phyloP scores from a whole-genome alignment of 2,888 invertebrate genomes.

The Scaptodrosophila latifasciaeformis region DNA sequence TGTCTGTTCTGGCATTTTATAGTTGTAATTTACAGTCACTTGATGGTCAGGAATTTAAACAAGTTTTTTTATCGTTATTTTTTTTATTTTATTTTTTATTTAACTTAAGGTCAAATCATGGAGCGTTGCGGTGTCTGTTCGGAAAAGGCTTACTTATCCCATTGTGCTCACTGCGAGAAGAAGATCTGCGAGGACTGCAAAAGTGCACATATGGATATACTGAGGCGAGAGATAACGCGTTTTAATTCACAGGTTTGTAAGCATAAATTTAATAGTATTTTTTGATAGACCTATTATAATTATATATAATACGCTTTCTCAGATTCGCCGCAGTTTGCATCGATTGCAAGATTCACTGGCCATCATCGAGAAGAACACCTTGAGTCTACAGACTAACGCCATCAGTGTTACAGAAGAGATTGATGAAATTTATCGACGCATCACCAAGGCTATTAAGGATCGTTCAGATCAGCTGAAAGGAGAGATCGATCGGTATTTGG shows the following conservation, averaged over 20 bases:
- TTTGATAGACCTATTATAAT: no score
- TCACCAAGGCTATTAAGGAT: constrained; percentile 92
- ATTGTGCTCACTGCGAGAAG: constrained; percentile 97
- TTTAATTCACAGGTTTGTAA: constrained; percentile 85
- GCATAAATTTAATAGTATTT: no score
- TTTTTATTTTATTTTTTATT: neutral
- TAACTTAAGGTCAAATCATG: constrained; percentile 84
- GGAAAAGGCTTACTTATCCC: constrained; percentile 90
- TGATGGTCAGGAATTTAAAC: neutral
- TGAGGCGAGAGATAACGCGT: constrained; percentile 91
- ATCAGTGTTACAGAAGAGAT: constrained; percentile 94
- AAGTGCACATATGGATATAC: constrained; percentile 95
- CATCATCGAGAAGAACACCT: constrained; percentile 90
- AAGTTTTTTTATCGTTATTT: neutral
- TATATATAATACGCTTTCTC: no score
- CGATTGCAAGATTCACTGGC: constrained; percentile 90
- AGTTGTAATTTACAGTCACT: neutral
- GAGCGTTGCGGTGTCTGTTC: constrained; percentile 95
- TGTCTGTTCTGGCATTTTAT: constrained; percentile 5
- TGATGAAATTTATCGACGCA: constrained; percentile 91
- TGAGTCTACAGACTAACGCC: constrained; percentile 91
- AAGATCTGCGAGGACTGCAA: constrained; percentile 98
- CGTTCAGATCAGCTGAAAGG: constrained; percentile 89
- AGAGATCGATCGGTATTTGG: constrained; percentile 94
- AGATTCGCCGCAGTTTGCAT: constrained; percentile 89